Evolutionary conservation across 1,140 invertebrate species (phyloP).

Genomic region (Radopholus similis): DNA sequence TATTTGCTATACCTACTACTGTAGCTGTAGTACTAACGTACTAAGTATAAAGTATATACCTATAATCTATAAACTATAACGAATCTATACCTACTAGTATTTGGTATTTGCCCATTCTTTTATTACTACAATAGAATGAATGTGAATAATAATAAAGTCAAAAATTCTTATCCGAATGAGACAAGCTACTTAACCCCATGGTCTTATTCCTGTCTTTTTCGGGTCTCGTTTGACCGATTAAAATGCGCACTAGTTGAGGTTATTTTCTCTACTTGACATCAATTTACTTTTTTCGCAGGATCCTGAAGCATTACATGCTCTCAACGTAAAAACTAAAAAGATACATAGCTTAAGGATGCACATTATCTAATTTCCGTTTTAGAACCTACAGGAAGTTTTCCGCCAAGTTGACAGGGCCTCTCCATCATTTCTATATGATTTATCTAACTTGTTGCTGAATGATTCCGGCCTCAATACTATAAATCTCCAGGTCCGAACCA

Average conservation of each 20-base stretch:
- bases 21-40: too few relatives aligned
- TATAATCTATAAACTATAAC: too few relatives aligned
- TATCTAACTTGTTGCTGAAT: constrained; percentile 45
- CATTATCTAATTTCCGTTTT: constrained; percentile 14
- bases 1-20: too few relatives aligned
- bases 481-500: constrained; percentile 50
- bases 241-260: constrained; percentile 30
- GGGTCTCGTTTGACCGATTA: constrained; percentile 43
- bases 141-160: too few relatives aligned
- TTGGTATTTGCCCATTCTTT: too few relatives aligned
- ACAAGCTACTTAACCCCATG: constrained; percentile 55
- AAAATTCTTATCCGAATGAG: too few relatives aligned
- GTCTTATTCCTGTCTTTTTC: constrained; percentile 52
- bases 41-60: too few relatives aligned
- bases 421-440: constrained; percentile 57
- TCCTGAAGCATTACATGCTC: constrained; percentile 45
- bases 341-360: constrained; percentile 14
- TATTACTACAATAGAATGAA: too few relatives aligned
- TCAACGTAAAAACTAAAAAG: constrained; percentile 43
- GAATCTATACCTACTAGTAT: too few relatives aligned
- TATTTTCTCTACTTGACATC: not conserved
- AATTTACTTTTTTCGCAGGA: constrained; percentile 11
- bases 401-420: constrained; percentile 45
- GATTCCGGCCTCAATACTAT: constrained; percentile 48
- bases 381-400: constrained; percentile 45